These are phyloP conservation scores for Baryphthengus martii DNA, from an alignment of 2,113 vertebrate species.

Conservation along the genomic window DNA sequence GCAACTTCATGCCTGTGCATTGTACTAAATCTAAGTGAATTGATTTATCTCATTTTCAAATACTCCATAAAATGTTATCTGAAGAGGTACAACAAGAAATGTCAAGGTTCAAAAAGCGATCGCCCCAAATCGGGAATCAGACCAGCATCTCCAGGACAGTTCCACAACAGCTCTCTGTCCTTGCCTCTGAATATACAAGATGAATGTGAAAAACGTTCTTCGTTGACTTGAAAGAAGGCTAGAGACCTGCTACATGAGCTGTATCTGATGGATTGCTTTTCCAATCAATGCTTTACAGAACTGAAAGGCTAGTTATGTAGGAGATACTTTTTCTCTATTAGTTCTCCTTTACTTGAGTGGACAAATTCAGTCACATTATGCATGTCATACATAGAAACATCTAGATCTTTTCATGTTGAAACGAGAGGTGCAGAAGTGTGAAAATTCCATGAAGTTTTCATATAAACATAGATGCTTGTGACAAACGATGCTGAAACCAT, in stretches of 20 bases:
- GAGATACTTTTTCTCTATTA: background rate
- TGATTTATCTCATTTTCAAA: slow-evolving; percentile 82
- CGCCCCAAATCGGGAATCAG: background rate
- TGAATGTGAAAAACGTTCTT: background rate
- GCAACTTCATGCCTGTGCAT: slow-evolving; percentile 82
- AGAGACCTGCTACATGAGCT: background rate
- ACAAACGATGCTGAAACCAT: background rate
- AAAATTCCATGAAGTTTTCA: background rate
- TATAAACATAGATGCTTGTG: background rate
- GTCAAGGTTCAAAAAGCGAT: background rate
- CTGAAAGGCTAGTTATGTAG: background rate
- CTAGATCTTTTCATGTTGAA: background rate
- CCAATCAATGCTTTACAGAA: background rate
- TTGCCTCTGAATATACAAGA: background rate
- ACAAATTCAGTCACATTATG: background rate
- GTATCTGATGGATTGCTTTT: background rate
- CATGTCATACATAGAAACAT: background rate
- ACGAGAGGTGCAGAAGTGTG: background rate
- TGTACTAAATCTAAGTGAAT: slow-evolving; percentile 78
- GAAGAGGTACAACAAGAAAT: slow-evolving; percentile 45
- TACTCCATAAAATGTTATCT: slow-evolving; percentile 70
- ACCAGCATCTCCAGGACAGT: background rate
- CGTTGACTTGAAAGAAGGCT: background rate
- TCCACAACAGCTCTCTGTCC: background rate
- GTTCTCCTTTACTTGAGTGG: background rate